These are phyloP conservation scores for Drosophila crucigera DNA, from an alignment of 2,888 invertebrate genomes.

Conservation along the genomic window DNA sequence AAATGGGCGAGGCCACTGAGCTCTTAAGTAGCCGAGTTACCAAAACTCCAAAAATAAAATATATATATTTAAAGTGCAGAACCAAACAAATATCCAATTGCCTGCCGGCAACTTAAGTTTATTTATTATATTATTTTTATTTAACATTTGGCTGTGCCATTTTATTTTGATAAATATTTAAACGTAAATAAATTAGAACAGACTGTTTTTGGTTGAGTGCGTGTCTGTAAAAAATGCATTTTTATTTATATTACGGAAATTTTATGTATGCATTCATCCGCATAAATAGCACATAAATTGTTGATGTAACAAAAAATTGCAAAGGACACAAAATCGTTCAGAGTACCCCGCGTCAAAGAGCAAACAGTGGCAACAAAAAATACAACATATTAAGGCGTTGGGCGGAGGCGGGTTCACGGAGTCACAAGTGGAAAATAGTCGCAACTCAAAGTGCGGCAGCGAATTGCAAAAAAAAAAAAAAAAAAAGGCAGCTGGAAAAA, in stretches of 20 bases:
- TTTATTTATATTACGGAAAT: constrained; percentile 68
- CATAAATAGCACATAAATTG: constrained; percentile 64
- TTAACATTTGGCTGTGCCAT: not conserved
- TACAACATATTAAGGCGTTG: constrained; percentile 9
- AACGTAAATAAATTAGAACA: constrained; percentile 34
- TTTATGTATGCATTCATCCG: constrained; percentile 74
- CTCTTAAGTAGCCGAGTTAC: constrained; percentile 51
- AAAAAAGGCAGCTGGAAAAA: constrained; percentile 27
- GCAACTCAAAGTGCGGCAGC: constrained; percentile 34
- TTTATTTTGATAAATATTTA: constrained; percentile 34
- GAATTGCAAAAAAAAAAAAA: constrained; percentile 8
- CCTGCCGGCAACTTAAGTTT: not conserved
- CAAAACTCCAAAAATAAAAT: constrained; percentile 28
- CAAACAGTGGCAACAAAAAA: constrained; percentile 22
- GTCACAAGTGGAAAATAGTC: constrained; percentile 54
- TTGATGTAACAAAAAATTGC: constrained; percentile 43
- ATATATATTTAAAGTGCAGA: constrained; percentile 5
- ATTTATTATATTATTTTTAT: not conserved
- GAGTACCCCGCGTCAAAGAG: constrained; percentile 32
- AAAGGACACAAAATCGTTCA: constrained; percentile 42
- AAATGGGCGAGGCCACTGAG: constrained; percentile 37
- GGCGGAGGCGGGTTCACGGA: constrained; percentile 6
- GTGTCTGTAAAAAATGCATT: constrained; percentile 60
- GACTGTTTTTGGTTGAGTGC: constrained; percentile 6
- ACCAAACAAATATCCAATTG: constrained; percentile 8